Evolutionary conservation across 2,113 vertebrate species (phyloP).

Genomic region (Rhizomys pruinosus): DNA sequence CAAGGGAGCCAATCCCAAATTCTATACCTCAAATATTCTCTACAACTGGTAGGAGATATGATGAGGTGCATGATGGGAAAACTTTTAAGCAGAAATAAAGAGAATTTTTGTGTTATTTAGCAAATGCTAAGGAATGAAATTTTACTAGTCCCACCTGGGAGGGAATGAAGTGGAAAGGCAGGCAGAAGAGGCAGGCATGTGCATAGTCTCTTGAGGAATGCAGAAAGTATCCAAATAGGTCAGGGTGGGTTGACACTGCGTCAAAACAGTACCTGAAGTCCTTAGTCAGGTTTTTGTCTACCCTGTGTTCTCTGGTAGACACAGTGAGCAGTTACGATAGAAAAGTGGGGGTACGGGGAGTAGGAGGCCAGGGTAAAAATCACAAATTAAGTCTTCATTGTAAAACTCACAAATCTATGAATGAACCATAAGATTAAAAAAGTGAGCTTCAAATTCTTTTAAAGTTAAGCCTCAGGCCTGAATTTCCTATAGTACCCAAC

Average conservation of each 20-base stretch:
- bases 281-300: not conserved
- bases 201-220: not conserved
- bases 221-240: not conserved
- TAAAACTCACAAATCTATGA: not conserved
- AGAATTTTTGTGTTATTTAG: not conserved
- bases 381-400: constrained; percentile 43
- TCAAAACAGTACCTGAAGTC: constrained; percentile 14
- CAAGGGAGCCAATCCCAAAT: not conserved
- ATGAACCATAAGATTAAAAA: constrained; percentile 19
- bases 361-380: not conserved
- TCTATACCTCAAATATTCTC: not conserved
- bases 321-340: constrained; percentile 18
- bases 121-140: not conserved
- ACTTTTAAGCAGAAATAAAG: constrained; percentile 13
- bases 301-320: not conserved
- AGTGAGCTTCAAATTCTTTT: not conserved
- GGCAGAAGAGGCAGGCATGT: not conserved
- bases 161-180: not conserved
- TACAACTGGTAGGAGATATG: not conserved
- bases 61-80: not conserved
- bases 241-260: not conserved
- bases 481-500: not conserved
- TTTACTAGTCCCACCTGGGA: not conserved
- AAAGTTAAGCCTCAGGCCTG: not conserved
- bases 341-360: not conserved